A percentile compares a stretch with the other conserved stretches of the same genome.
Conservation (phyloP, 2,888 invertebrate species). For the Camptogramma bilineatum region DNA sequence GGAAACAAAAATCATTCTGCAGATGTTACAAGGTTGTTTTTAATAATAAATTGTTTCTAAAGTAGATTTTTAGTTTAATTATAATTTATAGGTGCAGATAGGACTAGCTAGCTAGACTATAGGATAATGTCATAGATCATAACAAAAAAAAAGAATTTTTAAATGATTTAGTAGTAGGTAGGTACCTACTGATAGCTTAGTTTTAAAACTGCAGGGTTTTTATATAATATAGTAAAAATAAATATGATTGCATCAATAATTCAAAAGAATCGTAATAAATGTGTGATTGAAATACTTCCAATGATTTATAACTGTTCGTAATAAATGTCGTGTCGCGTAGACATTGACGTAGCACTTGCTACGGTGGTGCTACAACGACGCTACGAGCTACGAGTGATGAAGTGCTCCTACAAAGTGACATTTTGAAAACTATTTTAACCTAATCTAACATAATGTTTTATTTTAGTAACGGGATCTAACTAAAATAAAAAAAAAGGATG, state of each 20-base stretch:
- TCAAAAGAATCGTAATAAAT: conserved; percentile 6
- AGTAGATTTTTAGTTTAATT: too few species aligned
- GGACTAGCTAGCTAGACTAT: too few species aligned
- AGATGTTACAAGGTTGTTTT: not conserved
- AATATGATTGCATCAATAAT: not conserved
- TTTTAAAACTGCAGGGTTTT: too few species aligned
- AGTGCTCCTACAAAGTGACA: conserved; percentile 11
- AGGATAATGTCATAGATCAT: too few species aligned
- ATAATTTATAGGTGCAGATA: too few species aligned
- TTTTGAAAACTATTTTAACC: not conserved
- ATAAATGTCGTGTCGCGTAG: conserved; percentile 27
- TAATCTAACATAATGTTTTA: not conserved
- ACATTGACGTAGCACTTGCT: conserved; percentile 35
- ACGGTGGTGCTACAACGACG: conserved; percentile 21
- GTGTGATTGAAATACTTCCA: conserved; percentile 21
- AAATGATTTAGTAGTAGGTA: too few species aligned
- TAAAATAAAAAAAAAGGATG: too few species aligned
- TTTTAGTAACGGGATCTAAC: too few species aligned
- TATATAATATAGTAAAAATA: too few species aligned
- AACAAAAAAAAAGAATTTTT: too few species aligned
- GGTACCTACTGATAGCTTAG: too few species aligned
- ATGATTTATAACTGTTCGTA: conserved; percentile 25
- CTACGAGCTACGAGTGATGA: conserved; percentile 14
- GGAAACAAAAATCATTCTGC: not conserved
- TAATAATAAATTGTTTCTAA: too few species aligned